Conservation (phyloP, 2,113 vertebrate genomes). For the Acrocephalus kingi region DNA sequence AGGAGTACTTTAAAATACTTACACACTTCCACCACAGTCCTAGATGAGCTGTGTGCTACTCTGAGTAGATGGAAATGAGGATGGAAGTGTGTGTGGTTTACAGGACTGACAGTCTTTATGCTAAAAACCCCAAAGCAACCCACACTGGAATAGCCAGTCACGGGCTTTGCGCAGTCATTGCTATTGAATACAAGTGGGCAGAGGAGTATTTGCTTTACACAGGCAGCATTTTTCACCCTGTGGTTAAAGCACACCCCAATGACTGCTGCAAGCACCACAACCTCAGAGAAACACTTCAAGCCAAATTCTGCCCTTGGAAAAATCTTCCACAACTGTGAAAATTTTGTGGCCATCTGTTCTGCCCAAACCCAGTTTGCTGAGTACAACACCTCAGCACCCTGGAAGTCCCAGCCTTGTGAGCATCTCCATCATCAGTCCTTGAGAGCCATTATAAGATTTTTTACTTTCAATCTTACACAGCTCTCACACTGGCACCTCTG, state of each 20-base stretch:
- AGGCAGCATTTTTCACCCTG: neutral
- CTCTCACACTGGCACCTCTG: neutral
- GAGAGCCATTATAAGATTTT: neutral
- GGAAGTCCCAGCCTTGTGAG: neutral
- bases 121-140: neutral
- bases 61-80: neutral
- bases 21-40: neutral
- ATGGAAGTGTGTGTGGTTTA: neutral
- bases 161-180: neutral
- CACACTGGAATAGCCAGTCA: neutral
- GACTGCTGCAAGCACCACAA: neutral
- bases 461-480: neutral
- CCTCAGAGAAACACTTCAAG: neutral
- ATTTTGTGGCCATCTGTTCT: neutral
- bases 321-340: neutral
- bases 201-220: neutral
- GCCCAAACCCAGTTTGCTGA: neutral
- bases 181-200: neutral
- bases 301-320: neutral
- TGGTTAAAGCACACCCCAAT: neutral
- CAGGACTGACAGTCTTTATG: neutral
- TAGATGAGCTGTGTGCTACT: neutral
- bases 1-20: neutral
- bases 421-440: rapidly evolving
- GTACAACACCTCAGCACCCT: neutral